phyloP scores from a whole-genome alignment of 2,797 vertebrate genomes.

The Cyprinella venusta region DNA sequence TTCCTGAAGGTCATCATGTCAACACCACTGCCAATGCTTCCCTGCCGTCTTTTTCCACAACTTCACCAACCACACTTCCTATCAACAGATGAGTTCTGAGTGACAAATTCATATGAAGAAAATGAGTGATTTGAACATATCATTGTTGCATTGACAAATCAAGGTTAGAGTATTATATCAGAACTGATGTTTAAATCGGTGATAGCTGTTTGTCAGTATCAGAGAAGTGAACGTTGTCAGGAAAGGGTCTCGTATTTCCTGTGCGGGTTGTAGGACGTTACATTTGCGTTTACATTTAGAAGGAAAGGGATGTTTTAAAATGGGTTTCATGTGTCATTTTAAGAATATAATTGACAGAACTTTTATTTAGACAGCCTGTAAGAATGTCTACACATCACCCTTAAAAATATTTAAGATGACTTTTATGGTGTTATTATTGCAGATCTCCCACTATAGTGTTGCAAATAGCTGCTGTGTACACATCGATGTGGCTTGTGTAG shows the following conservation, averaged over 20 bases:
- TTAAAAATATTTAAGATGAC: neutral
- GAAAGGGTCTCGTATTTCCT: conserved; percentile 6
- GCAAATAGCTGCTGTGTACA: neutral
- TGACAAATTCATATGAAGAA: neutral
- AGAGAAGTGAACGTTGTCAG: neutral
- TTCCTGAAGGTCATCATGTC: conserved; percentile 15
- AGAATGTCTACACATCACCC: neutral
- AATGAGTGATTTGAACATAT: neutral
- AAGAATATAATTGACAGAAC: neutral
- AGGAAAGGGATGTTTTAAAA: conserved; percentile 1
- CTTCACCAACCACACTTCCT: conserved; percentile 39
- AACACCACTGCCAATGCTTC: conserved; percentile 62
- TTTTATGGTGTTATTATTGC: neutral
- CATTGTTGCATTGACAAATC: neutral
- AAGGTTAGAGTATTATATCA: neutral
- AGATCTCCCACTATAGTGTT: neutral
- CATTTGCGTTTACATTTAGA: conserved; percentile 1
- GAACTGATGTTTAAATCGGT: neutral
- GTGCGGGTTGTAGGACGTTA: conserved; percentile 30
- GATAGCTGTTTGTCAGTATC: neutral
- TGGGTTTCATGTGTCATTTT: neutral
- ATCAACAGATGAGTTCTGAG: neutral
- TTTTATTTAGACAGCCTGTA: neutral
- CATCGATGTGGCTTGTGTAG: neutral
- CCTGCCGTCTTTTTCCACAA: conserved; percentile 29